Conservation (phyloP, 2,113 vertebrate species). For the Clupea harengus region DNA sequence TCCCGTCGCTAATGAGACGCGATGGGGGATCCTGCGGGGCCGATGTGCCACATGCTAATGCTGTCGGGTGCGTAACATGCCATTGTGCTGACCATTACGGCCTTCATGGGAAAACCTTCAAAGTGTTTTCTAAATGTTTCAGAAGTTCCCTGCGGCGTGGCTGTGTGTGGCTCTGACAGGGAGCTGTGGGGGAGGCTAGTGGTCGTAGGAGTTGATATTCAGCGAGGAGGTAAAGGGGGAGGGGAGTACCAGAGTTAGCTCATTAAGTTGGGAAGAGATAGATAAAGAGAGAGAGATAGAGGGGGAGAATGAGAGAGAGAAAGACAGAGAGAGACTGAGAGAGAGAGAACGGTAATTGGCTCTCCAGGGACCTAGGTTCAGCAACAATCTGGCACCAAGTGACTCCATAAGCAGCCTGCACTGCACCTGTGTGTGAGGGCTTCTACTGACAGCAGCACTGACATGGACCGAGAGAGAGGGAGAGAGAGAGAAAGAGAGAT, state of each 20-base stretch:
- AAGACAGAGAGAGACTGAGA: not conserved
- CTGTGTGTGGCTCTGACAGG: not conserved
- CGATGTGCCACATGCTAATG: not conserved
- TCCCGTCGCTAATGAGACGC: not conserved
- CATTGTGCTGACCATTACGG: not conserved
- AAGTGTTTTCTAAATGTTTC: not conserved
- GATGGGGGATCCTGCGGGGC: not conserved
- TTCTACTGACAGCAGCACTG: too few relatives aligned
- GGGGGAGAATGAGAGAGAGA: not conserved
- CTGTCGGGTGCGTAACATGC: not conserved
- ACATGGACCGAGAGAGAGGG: not conserved
- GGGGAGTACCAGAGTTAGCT: not conserved
- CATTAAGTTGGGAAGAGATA: not conserved
- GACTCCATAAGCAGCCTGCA: too few relatives aligned
- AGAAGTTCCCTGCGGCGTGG: not conserved
- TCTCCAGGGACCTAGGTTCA: too few relatives aligned
- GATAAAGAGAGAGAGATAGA: not conserved
- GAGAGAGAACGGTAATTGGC: not conserved
- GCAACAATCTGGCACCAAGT: too few relatives aligned
- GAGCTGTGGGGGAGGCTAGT: not conserved
- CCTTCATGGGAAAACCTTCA: not conserved
- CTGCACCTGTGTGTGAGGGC: too few relatives aligned
- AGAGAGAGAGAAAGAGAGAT: not conserved
- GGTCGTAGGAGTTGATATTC: not conserved
- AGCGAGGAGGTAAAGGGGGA: not conserved